Conservation (phyloP, 2,797 vertebrate genomes). For the Telmatherina bonti region DNA sequence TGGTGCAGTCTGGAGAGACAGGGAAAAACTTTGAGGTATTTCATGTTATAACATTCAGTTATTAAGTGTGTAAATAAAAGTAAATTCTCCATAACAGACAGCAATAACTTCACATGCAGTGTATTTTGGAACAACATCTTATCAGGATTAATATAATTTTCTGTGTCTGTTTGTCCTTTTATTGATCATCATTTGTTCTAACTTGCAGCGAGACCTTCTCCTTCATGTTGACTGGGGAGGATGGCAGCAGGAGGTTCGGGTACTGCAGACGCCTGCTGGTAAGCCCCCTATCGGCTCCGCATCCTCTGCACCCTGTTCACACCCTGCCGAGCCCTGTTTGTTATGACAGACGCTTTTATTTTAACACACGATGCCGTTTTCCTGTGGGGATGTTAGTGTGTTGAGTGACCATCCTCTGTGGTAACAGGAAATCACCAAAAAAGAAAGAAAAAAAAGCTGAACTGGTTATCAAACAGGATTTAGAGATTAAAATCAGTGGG, state of each 20-base stretch:
- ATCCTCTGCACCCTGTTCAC: slow-evolving; percentile 40
- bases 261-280: slow-evolving; percentile 98
- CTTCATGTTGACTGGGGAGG: slow-evolving; percentile 99
- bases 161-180: slow-evolving; percentile 3
- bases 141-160: background rate
- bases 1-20: no score
- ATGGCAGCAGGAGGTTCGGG: slow-evolving; percentile 96
- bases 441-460: slow-evolving; percentile 13
- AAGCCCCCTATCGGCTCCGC: slow-evolving; percentile 68
- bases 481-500: background rate
- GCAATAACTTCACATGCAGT: background rate
- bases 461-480: slow-evolving; percentile 5
- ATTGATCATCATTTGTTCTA: slow-evolving; percentile 36
- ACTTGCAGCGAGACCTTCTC: slow-evolving; percentile 96
- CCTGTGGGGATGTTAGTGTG: slow-evolving; percentile 35
- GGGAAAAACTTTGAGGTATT: background rate
- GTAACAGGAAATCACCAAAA: slow-evolving; percentile 44
- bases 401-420: slow-evolving; percentile 39
- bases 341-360: slow-evolving; percentile 66
- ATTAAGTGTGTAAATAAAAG: background rate
- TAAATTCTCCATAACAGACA: background rate
- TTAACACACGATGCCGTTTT: slow-evolving; percentile 55
- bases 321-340: slow-evolving; percentile 57
- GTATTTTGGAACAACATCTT: background rate
- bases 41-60: background rate